phyloP scores from a whole-genome alignment of 2,797 vertebrate species.

The Harpagifer antarcticus region DNA sequence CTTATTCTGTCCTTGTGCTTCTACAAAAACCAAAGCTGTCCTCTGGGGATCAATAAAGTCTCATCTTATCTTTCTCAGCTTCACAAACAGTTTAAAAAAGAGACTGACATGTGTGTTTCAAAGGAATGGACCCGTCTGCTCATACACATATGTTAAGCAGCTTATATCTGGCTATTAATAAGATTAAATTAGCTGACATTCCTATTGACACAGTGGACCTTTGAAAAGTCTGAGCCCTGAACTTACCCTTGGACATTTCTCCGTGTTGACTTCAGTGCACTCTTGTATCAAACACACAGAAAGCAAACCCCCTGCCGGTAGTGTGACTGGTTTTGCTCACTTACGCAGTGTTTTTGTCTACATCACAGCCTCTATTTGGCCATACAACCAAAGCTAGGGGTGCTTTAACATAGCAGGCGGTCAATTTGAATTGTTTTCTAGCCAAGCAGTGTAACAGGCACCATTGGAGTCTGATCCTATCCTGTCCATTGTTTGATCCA shows the following conservation, averaged over 20 bases:
- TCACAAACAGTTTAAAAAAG: not conserved
- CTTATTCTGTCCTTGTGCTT: not conserved
- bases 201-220: not conserved
- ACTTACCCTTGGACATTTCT: not conserved
- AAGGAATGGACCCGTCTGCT: not conserved
- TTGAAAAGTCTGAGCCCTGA: not conserved
- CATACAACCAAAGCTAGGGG: not conserved
- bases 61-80: not conserved
- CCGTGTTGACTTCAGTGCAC: not conserved
- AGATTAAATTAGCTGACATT: not conserved
- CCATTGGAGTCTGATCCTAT: not conserved
- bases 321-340: not conserved
- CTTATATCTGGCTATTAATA: not conserved
- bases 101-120: not conserved
- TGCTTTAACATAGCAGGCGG: slow-evolving; percentile 25
- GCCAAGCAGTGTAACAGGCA: not conserved
- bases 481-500: not conserved
- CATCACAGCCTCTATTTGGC: not conserved
- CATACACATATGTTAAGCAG: not conserved
- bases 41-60: not conserved
- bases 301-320: not conserved
- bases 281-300: not conserved
- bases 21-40: not conserved
- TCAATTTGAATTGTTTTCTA: not conserved
- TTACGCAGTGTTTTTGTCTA: not conserved